Evolutionary conservation across 1,140 invertebrate genomes (phyloP), one percentile per base, ranked within the genome.

Genomic region (Samia ricini): DNA sequence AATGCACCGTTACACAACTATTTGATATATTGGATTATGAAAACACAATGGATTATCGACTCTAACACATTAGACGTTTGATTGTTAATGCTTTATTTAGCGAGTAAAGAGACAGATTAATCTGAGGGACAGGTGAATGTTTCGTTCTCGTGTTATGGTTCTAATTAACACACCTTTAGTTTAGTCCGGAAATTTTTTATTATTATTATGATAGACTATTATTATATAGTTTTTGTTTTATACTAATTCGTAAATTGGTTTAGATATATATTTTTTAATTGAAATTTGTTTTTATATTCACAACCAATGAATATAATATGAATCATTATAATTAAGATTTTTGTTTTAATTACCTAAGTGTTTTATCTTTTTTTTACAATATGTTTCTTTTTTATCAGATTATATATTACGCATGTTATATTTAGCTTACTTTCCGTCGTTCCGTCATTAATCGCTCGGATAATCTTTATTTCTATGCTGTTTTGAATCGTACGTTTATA

Each of bases 1-100:
- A 75, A 77, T 77, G 74, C 73, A 75, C 80, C 76, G 76, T 83
- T 83, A 77, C 67, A 71, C 66, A 70, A 69, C 69, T 61, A 78
- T 70, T 75, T 68, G 51, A 66, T 63, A 60, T 51, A 42, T 54
- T 54, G 20, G 20, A 62, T 64, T 20, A 20, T 23, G 15, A 64
- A 33, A 36, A 2, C 0, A 10, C 54, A 50, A 21, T 19, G 42
- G 26, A 70, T 68, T 68, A 55, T 63, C 19, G 49, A 59, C 69
- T 68, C 24, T 77, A 69, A 62, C 7, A 10, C 22, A 2, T 7
- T 19, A 2, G 22, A 48, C 4, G 7, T 15, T 51, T 68, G 64
- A 71, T 26, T 58, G 64, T 36, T 64, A 24, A 29, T 56, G 24
- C 33, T 42, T 42, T 42, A 42, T 8, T 19, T 2, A 55, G 15